These are phyloP conservation scores for Panthera leo DNA, from an alignment of 2,113 vertebrate species.

Conservation along the genomic window DNA sequence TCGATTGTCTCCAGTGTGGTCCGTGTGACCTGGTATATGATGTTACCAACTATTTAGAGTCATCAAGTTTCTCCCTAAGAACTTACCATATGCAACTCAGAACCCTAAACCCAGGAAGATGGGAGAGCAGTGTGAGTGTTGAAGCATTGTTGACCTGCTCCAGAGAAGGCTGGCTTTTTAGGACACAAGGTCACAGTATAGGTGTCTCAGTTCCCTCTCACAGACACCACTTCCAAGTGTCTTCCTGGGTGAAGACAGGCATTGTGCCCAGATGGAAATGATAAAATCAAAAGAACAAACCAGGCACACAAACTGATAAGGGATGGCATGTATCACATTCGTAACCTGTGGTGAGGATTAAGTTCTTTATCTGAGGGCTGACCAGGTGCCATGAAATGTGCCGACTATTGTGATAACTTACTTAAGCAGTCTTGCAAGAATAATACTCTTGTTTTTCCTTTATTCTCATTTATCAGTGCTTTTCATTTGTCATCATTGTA, in stretches of 20 bases:
- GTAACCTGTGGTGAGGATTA: not conserved
- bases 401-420: not conserved
- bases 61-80: not conserved
- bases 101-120: not conserved
- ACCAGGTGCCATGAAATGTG: not conserved
- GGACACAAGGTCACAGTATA: not conserved
- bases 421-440: not conserved
- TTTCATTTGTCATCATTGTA: not conserved
- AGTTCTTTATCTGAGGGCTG: not conserved
- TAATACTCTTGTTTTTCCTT: not conserved
- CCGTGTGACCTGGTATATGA: not conserved
- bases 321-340: accelerated
- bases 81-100: not conserved
- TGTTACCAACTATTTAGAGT: not conserved
- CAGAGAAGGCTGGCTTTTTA: not conserved
- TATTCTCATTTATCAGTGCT: not conserved
- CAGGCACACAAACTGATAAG: not conserved
- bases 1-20: not conserved
- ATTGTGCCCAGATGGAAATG: not conserved
- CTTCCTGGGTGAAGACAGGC: not conserved
- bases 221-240: not conserved
- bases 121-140: not conserved
- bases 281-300: not conserved
- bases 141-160: not conserved
- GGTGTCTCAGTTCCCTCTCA: not conserved